These are phyloP conservation scores for Champsocephalus esox DNA, from an alignment of 2,797 vertebrate genomes.

Conservation along the genomic window DNA sequence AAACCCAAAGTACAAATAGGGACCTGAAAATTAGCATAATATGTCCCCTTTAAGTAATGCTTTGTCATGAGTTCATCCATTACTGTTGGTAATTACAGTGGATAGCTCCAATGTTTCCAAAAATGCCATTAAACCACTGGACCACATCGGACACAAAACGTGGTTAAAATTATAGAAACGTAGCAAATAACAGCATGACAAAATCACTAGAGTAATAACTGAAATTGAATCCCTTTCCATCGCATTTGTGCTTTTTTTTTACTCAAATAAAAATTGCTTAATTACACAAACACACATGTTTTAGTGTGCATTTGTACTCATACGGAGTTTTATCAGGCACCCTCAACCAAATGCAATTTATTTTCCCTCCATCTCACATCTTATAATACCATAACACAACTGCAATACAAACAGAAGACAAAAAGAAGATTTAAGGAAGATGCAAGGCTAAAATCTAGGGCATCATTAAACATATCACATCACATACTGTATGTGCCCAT, in stretches of 20 bases:
- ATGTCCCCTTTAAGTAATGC: background rate
- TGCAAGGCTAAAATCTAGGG: constrained; percentile 2
- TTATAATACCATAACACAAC: background rate
- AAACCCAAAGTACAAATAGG: no score
- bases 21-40: no score
- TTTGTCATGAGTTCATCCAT: background rate
- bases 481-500: background rate
- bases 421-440: background rate
- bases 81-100: background rate
- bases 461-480: background rate
- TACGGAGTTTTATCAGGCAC: background rate
- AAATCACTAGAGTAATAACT: background rate
- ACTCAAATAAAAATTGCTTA: no score
- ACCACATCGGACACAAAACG: background rate
- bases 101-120: background rate
- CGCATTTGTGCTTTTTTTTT: background rate
- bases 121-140: background rate
- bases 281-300: no score
- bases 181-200: background rate
- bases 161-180: no score
- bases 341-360: background rate
- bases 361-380: background rate
- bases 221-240: no score
- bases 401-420: background rate
- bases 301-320: background rate